Evolutionary conservation across 2,888 invertebrate species (phyloP).

Genomic region (Spialia ferax): DNA sequence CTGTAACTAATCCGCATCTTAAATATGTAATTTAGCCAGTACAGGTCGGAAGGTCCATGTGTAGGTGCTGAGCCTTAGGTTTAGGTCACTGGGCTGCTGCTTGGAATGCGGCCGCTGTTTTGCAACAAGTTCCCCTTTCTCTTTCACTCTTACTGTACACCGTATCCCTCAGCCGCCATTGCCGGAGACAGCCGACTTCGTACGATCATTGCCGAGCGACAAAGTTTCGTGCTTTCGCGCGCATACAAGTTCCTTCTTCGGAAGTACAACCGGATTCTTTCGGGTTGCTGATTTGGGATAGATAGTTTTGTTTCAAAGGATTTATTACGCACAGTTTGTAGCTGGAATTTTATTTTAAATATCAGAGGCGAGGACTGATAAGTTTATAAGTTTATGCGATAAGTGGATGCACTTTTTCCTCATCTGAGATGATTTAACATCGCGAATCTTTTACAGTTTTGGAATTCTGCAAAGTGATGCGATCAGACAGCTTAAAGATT

Average conservation of each 20-base stretch:
- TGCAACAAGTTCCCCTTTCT: conserved; percentile 79
- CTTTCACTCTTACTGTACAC: conserved; percentile 54
- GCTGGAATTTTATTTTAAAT: conserved; percentile 34
- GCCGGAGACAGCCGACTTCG: conserved; percentile 48
- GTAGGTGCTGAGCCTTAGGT: conserved; percentile 67
- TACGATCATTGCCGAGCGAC: conserved; percentile 54
- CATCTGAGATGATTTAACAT: conserved; percentile 1
- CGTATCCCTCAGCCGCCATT: conserved; percentile 43
- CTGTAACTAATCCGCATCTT: too few relatives aligned
- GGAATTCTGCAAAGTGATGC: conserved; percentile 24
- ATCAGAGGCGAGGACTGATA: conserved; percentile 15
- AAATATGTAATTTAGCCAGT: neutral
- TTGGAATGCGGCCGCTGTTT: conserved; percentile 79
- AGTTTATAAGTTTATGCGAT: neutral
- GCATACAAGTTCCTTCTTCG: conserved; percentile 60
- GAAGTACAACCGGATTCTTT: conserved; percentile 68
- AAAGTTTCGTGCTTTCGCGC: conserved; percentile 43
- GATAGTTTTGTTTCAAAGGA: conserved; percentile 44
- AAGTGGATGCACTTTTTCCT: conserved; percentile 21
- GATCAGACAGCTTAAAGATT: conserved; percentile 12
- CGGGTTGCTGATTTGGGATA: conserved; percentile 56
- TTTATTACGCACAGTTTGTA: conserved; percentile 42
- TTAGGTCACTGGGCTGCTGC: conserved; percentile 82
- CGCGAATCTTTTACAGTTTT: conserved; percentile 1
- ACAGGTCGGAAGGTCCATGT: conserved; percentile 44